phyloP scores from a whole-genome alignment of 2,797 vertebrate species.

The Crocidura indochinensis region DNA sequence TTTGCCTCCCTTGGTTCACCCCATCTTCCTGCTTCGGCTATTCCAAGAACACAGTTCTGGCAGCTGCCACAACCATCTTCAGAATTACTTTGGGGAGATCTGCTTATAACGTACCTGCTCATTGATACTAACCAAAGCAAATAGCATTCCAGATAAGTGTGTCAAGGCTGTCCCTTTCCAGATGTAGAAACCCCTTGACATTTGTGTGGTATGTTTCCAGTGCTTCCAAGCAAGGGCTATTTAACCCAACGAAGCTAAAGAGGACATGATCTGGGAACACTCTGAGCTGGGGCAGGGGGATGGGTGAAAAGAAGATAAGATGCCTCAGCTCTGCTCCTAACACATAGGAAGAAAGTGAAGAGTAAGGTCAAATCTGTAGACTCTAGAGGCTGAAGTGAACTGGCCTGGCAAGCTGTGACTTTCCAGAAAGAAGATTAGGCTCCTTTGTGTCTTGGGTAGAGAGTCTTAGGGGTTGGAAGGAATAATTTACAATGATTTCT shows the following conservation, averaged over 20 bases:
- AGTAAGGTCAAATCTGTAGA: neutral
- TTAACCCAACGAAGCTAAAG: slow-evolving; percentile 36
- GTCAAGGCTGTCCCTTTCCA: neutral
- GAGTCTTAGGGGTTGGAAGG: neutral
- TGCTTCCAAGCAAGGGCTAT: slow-evolving; percentile 18
- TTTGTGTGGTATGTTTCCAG: neutral
- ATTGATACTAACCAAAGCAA: neutral
- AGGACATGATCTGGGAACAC: neutral
- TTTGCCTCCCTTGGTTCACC: neutral
- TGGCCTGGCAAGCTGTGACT: neutral
- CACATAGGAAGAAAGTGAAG: neutral
- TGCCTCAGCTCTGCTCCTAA: neutral
- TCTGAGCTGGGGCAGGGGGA: neutral
- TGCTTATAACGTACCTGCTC: neutral
- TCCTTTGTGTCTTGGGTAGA: neutral
- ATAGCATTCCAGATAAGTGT: neutral
- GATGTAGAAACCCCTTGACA: neutral
- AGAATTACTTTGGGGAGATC: neutral
- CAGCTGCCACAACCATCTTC: neutral
- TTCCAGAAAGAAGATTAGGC: neutral
- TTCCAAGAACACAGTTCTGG: neutral
- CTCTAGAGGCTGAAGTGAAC: too few relatives aligned
- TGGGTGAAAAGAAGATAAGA: neutral
- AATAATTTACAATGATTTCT: neutral
- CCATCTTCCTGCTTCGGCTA: neutral